Base-by-base conservation (phyloP, 2,797 vertebrate genomes). In the Sebastes matsubarae region DNA sequence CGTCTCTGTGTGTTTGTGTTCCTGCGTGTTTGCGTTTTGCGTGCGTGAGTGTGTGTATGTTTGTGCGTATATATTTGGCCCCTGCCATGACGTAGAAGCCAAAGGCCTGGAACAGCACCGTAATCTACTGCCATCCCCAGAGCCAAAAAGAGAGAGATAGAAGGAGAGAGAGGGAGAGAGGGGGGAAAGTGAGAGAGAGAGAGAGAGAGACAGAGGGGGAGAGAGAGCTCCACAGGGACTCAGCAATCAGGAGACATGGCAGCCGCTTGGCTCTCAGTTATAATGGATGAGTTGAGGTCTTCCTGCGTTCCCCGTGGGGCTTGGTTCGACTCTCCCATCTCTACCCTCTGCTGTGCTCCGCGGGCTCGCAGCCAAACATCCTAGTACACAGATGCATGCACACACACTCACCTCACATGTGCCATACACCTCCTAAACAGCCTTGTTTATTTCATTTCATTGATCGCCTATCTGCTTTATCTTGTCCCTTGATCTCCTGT, bases 281-380 rank as follows among this genome's bases (percentile, higher is more conserved):
- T 93, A 94, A 95, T 94, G 83, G 91, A 94, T 95, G 93, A 94
- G 92, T 79, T 86, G 89, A 92, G 91, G 93, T 92, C 91, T 89
- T 86, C 82, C 84, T 81, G 73, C 10, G 22, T 80, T 90, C 88
- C 93, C 89, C 75, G 77, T 88, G 87, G 89, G 90, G 84, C 77
- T 89, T 64, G 78, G 83, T 92, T 90, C 54, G 72, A 84, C 86
- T 91, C 83, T 82, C 81, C 87, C 72, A 82, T 83, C 85, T 80
- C 77, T 80, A 79, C 90, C 76, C 84, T 85, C 77, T 78, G 71
- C 87, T 88, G 77, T 76, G 84, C 79, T 87, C 85, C 60, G 78
- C 77, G 78, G 85, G 88, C 87, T 85, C 69, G 73, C 79, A 84
- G 84, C 85, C 90, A 88, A 76, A 82, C 83, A 75, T 59, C 67